Conservation (phyloP, 2,888 invertebrate genomes). For the Nemotelus pantherinus region DNA sequence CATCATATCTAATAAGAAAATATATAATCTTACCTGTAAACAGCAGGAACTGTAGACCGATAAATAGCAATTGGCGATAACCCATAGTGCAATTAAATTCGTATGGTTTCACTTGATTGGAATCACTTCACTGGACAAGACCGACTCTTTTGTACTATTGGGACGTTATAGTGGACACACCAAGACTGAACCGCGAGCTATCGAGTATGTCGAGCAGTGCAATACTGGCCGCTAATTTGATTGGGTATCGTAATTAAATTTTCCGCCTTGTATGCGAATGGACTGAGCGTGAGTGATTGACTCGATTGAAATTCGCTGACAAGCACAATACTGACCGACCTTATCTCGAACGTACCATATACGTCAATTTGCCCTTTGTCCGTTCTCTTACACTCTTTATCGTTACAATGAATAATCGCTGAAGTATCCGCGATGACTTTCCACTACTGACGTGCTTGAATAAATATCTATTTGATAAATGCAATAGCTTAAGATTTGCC, state of each 20-base stretch:
- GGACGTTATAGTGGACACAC: too few relatives aligned
- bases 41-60: slow-evolving; percentile 26
- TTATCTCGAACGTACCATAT: slow-evolving; percentile 24
- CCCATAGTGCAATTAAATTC: slow-evolving; percentile 9
- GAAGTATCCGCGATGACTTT: background rate
- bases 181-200: slow-evolving; percentile 2
- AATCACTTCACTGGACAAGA: slow-evolving; percentile 2
- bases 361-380: slow-evolving; percentile 27
- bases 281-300: slow-evolving; percentile 24
- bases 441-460: too few relatives aligned
- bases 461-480: too few relatives aligned
- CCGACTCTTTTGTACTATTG: too few relatives aligned
- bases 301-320: slow-evolving; percentile 4
- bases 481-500: too few relatives aligned
- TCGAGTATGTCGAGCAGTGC: background rate
- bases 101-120: slow-evolving; percentile 24
- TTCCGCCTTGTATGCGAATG: slow-evolving; percentile 2
- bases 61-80: slow-evolving; percentile 26
- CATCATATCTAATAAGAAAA: too few relatives aligned
- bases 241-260: slow-evolving; percentile 43
- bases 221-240: slow-evolving; percentile 36
- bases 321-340: slow-evolving; percentile 4
- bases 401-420: background rate
- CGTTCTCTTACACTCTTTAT: background rate
- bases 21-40: slow-evolving; percentile 18